phyloP scores from a whole-genome alignment of 2,113 vertebrate species.

The Rafetus swinhoei region DNA sequence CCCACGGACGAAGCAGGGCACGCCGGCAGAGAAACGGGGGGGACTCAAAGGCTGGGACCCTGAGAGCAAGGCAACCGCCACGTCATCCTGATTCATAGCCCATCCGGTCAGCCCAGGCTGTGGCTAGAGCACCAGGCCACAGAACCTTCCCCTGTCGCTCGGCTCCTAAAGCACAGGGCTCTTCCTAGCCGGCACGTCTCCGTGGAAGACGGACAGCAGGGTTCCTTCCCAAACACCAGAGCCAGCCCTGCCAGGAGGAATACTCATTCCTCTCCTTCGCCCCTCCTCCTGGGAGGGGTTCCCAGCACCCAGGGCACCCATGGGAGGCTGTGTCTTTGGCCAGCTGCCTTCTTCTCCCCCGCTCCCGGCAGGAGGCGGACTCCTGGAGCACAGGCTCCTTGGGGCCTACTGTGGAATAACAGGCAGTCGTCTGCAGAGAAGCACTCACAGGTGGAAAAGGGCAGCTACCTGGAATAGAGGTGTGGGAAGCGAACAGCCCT shows the following conservation, averaged over 20 bases:
- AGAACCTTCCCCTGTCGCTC: not conserved
- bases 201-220: not conserved
- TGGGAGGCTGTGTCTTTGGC: not conserved
- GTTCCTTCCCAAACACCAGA: not conserved
- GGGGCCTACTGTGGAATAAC: not conserved
- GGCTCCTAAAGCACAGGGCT: not conserved
- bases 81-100: not conserved
- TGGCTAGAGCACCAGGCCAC: too few relatives aligned
- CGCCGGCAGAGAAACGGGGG: not conserved
- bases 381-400: not conserved
- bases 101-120: not conserved
- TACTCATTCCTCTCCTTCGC: not conserved
- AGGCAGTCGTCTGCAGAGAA: not conserved
- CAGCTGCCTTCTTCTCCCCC: not conserved
- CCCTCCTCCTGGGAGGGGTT: too few relatives aligned
- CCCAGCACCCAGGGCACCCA: not conserved
- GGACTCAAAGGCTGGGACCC: not conserved
- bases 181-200: not conserved
- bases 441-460: not conserved
- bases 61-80: not conserved
- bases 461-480: too few relatives aligned
- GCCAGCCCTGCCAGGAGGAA: not conserved
- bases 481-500: not conserved
- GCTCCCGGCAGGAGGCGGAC: not conserved
- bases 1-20: not conserved